phyloP scores from a whole-genome alignment of 1,140 invertebrate species.

The Drosophila melanica region DNA sequence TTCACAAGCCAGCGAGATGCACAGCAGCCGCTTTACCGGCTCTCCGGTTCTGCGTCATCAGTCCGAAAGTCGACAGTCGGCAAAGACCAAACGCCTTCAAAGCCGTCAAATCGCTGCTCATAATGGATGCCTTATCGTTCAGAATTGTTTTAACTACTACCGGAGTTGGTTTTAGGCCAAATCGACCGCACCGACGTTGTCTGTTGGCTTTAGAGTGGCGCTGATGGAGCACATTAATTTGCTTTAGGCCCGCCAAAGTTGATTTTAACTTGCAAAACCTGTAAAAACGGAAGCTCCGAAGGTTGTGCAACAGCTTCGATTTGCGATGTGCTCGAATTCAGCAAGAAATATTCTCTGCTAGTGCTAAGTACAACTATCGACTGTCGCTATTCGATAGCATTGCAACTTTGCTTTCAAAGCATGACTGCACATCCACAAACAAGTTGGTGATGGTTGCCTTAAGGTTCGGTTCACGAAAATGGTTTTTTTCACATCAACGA shows the following conservation, averaged over 20 bases:
- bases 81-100: slow-evolving; percentile 75
- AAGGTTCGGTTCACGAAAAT: too few relatives aligned
- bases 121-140: slow-evolving; percentile 78
- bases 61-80: slow-evolving; percentile 41
- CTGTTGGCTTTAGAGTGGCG: slow-evolving; percentile 39
- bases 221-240: slow-evolving; percentile 81
- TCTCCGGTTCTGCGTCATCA: slow-evolving; percentile 51
- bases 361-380: slow-evolving; percentile 10
- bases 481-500: too few relatives aligned
- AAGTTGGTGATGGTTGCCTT: too few relatives aligned
- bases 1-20: slow-evolving; percentile 65
- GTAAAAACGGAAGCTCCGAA: slow-evolving; percentile 77
- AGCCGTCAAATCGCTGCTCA: slow-evolving; percentile 83
- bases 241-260: slow-evolving; percentile 66
- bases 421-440: too few relatives aligned
- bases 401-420: slow-evolving; percentile 11
- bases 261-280: slow-evolving; percentile 64
- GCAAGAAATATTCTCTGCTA: too few relatives aligned
- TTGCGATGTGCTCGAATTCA: too few relatives aligned
- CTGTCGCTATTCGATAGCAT: slow-evolving; percentile 15
- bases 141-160: slow-evolving; percentile 83
- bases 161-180: slow-evolving; percentile 74
- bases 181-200: slow-evolving; percentile 13
- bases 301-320: slow-evolving; percentile 37
- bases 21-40: slow-evolving; percentile 20